phyloP scores from a whole-genome alignment of 92 coral and sea anemone genomes.

The Palythoa grandiflora region DNA sequence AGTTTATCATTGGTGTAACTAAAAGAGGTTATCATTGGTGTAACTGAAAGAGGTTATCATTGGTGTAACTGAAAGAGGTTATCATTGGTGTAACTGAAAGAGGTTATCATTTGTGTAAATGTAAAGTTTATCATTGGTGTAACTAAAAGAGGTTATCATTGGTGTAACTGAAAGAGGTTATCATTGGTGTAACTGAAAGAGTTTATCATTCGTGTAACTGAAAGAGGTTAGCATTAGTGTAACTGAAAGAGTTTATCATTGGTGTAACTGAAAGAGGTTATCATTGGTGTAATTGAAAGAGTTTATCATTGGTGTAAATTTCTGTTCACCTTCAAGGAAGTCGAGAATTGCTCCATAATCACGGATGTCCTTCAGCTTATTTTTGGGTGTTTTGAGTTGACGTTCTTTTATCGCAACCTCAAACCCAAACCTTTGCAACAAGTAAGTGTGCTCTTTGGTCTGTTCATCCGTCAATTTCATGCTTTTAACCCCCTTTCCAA shows the following conservation, averaged over 20 bases:
- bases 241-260: background rate
- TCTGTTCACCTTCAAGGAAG: background rate
- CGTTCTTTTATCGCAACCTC: background rate
- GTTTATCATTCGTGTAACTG: background rate
- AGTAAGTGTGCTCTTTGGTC: background rate
- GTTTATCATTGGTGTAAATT: background rate
- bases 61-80: too few species aligned
- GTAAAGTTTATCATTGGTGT: too few species aligned
- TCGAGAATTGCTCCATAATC: constrained; percentile 7
- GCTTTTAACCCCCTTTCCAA: background rate
- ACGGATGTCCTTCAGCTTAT: background rate
- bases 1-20: background rate
- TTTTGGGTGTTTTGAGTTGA: background rate
- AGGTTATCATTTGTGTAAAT: too few species aligned
- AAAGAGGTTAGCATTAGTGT: background rate
- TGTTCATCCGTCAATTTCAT: background rate
- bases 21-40: background rate
- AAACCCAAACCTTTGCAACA: background rate
- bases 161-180: too few species aligned
- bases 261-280: background rate
- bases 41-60: too few species aligned
- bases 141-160: too few species aligned
- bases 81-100: too few species aligned
- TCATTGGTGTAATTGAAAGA: background rate
- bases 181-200: too few species aligned